phyloP scores from a whole-genome alignment of 2,113 vertebrate genomes.

The Cyrtonyx montezumae region DNA sequence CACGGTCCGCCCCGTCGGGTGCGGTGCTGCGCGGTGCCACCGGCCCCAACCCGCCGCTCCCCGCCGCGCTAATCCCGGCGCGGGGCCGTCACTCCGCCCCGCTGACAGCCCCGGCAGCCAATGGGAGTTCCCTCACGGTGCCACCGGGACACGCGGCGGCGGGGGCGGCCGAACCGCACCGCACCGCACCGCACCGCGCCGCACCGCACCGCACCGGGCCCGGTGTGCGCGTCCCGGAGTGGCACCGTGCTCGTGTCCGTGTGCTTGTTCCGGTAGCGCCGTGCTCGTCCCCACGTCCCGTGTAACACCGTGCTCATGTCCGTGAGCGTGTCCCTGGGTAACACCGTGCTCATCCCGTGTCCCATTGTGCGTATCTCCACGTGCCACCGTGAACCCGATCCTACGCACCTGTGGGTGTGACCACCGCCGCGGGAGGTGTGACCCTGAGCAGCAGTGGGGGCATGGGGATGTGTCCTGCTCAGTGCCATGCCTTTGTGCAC shows the following conservation, averaged over 20 bases:
- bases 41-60: background rate
- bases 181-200: background rate
- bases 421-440: accelerated
- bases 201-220: background rate
- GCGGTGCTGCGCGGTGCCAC: background rate
- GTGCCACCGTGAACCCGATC: background rate
- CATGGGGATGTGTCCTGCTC: accelerated
- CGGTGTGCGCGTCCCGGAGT: background rate
- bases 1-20: background rate
- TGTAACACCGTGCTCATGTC: background rate
- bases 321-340: background rate
- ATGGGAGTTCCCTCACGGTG: background rate
- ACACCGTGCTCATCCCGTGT: background rate
- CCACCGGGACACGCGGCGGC: background rate
- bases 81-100: constrained; percentile 7
- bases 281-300: background rate
- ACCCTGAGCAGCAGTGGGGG: background rate
- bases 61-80: constrained; percentile 27
- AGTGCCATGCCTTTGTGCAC: accelerated
- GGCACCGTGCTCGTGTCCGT: background rate
- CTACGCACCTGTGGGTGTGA: accelerated
- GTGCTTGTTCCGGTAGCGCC: background rate
- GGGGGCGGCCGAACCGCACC: background rate
- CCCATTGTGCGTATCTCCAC: accelerated
- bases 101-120: constrained; percentile 12